A percentile compares a stretch with the other conserved stretches of the same genome.
phyloP scores from a whole-genome alignment of 2,113 vertebrate genomes.

The Passer montanus region DNA sequence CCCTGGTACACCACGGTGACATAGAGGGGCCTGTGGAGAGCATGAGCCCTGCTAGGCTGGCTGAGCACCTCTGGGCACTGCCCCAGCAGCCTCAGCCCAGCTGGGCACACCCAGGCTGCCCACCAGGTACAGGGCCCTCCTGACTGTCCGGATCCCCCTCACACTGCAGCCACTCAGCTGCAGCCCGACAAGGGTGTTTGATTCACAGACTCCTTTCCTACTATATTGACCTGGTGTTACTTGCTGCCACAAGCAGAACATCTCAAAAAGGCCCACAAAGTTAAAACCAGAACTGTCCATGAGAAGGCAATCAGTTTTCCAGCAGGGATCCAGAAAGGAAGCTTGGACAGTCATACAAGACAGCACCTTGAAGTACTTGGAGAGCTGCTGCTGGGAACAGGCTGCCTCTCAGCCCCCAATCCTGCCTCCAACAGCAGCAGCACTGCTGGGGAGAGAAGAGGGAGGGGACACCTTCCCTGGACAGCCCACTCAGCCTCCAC shows the following conservation, averaged over 20 bases:
- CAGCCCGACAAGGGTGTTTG: accelerated
- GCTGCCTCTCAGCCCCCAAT: background rate
- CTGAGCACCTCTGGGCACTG: background rate
- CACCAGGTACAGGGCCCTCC: background rate
- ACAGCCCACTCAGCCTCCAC: background rate
- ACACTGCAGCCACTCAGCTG: accelerated
- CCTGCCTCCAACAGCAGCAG: background rate
- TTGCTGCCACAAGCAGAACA: background rate
- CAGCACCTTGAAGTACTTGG: background rate
- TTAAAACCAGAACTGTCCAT: background rate
- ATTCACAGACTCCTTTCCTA: background rate
- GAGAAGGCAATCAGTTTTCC: background rate
- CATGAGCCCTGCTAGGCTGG: background rate
- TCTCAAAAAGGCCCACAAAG: background rate
- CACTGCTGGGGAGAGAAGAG: accelerated
- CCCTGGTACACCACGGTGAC: constrained; percentile 96
- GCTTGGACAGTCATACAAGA: background rate
- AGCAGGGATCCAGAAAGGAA: background rate
- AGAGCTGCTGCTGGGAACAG: background rate
- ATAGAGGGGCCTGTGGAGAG: constrained; percentile 86
- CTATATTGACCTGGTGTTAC: background rate
- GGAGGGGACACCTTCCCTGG: background rate
- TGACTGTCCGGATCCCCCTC: accelerated
- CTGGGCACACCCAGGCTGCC: background rate
- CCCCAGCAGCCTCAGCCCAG: background rate